These are phyloP conservation scores for Papilio dardanus DNA, from an alignment of 1,140 invertebrate genomes.

Conservation along the genomic window DNA sequence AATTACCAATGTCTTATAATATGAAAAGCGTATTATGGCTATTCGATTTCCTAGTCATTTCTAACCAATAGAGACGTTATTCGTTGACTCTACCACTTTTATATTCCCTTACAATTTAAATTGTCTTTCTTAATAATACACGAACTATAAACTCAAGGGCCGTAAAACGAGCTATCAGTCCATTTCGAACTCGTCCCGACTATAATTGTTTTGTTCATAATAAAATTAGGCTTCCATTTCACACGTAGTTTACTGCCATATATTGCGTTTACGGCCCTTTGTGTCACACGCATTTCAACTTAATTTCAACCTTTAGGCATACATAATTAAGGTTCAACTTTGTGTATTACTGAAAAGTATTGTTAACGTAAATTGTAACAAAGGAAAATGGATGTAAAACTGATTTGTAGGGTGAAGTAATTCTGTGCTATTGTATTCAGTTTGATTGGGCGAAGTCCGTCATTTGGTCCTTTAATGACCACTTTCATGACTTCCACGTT, in stretches of 20 bases:
- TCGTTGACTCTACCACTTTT: background rate
- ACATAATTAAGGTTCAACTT: conserved; percentile 1
- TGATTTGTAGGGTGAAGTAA: conserved; percentile 48
- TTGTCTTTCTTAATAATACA: background rate
- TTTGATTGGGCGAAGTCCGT: conserved; percentile 46
- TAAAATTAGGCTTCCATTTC: conserved; percentile 63
- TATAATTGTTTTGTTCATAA: conserved; percentile 60
- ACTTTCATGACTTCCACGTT: conserved; percentile 24
- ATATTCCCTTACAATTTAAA: background rate
- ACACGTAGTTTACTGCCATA: conserved; percentile 52
- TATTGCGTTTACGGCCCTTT: conserved; percentile 53
- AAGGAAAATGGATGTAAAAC: conserved; percentile 41
- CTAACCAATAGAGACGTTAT: no score
- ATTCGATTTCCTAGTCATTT: no score
- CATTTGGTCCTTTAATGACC: conserved; percentile 22
- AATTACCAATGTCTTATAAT: no score
- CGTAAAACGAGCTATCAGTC: conserved; percentile 28
- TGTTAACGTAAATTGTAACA: conserved; percentile 36
- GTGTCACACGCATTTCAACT: conserved; percentile 34
- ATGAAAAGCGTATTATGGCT: no score
- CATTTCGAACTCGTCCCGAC: conserved; percentile 36
- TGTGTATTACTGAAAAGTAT: background rate
- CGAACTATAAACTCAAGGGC: background rate
- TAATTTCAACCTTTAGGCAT: conserved; percentile 42
- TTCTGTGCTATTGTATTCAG: conserved; percentile 46